Base-by-base conservation (phyloP, 2,797 vertebrate species). In the Aldrovandia affinis region DNA sequence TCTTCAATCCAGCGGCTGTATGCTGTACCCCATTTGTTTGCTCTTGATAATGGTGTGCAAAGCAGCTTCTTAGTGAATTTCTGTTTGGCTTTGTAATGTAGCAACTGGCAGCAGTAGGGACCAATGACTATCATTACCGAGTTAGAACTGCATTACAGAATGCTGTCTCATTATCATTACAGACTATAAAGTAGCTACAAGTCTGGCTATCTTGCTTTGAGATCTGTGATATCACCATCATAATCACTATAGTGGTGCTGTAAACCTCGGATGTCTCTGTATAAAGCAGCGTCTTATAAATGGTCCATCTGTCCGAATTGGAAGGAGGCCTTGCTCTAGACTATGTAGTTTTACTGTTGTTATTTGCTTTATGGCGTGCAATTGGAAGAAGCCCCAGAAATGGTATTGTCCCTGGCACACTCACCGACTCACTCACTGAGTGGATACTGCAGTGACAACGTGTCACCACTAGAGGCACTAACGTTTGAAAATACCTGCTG, bases 51-150 rank as follows among this genome's bases (percentile, higher is more conserved):
- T 77, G n/a, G 9, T 81, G 55, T 15, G 9, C 57, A 44, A n/a
- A 83, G 83, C 83, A 73, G 30, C 85, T 59, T 88, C 84, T 75
- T 83, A 10, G 55, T 80, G 84, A 65, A 70, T 83, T 68, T 85
- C 44, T 80, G 87, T 90, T 90, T 86, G 75, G 57, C 70, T 88
- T 68, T 87, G 86, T 88, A 55, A 83, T 85, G 65, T 81, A 88
- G 78, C 59, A 88, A 84, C 78, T 88, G 85, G 75, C 57, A 88
- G 73, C 39, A 63, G 36, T 28, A 82, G 57, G 54, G 30, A 50
- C 52, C 50, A 42, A 87, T 86, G 14, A 80, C 44, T 84, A 61
- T 88, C 78, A 86, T 89, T 89, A 86, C 75, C 33, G 18, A 83
- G 30, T 3, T 73, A 36, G 4, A 82, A 57, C 57, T 75, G 61